Conservation (phyloP, 2,888 invertebrate genomes). For the Perizoma affinitatum region DNA sequence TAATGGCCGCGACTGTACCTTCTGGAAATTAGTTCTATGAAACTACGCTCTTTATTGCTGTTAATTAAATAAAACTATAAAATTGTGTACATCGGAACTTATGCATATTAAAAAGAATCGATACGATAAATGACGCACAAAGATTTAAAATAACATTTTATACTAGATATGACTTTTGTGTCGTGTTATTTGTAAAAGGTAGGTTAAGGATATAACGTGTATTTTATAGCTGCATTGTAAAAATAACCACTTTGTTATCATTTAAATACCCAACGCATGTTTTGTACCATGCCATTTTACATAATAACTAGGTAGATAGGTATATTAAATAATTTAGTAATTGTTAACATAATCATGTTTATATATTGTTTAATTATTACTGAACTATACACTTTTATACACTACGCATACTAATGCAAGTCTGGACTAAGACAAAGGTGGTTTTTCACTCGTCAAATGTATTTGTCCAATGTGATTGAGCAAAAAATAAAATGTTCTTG, state of each 20-base stretch:
- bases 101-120: neutral
- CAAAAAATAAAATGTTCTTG: too few relatives aligned
- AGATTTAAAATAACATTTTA: slow-evolving; percentile 32
- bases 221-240: slow-evolving; percentile 35
- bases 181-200: slow-evolving; percentile 12
- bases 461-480: too few relatives aligned
- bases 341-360: neutral
- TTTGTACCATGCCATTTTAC: slow-evolving; percentile 15
- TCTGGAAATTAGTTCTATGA: too few relatives aligned
- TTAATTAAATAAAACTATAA: neutral
- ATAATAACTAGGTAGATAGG: neutral
- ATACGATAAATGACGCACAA: slow-evolving; percentile 35
- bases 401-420: too few relatives aligned
- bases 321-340: too few relatives aligned
- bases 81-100: neutral
- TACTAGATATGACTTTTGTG: slow-evolving; percentile 17
- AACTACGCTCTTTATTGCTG: too few relatives aligned
- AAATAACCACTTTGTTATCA: slow-evolving; percentile 1
- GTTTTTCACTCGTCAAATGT: too few relatives aligned
- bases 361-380: too few relatives aligned
- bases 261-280: slow-evolving; percentile 17
- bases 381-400: too few relatives aligned
- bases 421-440: too few relatives aligned
- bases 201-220: slow-evolving; percentile 29
- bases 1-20: too few relatives aligned